Percentiles rank a stretch among this genome's conserved stretches.
Conservation (phyloP, 2,888 invertebrate genomes). For the Thereva nobilitata region DNA sequence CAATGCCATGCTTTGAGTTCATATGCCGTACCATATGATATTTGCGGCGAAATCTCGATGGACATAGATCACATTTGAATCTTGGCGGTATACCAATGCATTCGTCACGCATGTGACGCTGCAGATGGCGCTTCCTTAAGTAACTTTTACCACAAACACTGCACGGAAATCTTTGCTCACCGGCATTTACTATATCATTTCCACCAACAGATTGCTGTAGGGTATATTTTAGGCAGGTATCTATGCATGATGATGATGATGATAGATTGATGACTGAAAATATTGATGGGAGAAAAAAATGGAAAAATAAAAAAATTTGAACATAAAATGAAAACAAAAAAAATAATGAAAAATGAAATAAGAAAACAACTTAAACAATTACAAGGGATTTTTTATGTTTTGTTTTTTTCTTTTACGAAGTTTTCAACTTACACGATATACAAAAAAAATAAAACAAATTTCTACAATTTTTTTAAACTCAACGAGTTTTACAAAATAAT, state of each 20-base stretch:
- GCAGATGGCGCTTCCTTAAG: conserved; percentile 65
- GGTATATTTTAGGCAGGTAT: conserved; percentile 40
- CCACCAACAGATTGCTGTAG: conserved; percentile 42
- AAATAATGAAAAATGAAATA: conserved; percentile 5
- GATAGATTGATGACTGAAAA: conserved; percentile 16
- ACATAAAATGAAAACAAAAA: conserved; percentile 20
- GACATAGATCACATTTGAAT: conserved; percentile 61
- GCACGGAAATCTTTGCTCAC: conserved; percentile 60
- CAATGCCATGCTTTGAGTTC: conserved; percentile 58
- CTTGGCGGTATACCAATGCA: conserved; percentile 61
- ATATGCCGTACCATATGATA: conserved; percentile 61
- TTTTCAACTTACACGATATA: too few relatives aligned
- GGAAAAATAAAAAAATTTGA: conserved; percentile 32
- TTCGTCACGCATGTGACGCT: conserved; percentile 63
- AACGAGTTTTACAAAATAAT: conserved; percentile 6
- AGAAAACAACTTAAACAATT: conserved; percentile 14
- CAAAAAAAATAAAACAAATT: neutral
- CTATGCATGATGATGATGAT: conserved; percentile 27
- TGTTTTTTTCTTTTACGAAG: too few relatives aligned
- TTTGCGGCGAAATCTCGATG: conserved; percentile 60
- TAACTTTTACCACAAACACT: conserved; percentile 64
- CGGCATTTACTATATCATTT: conserved; percentile 32
- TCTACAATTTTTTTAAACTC: neutral
- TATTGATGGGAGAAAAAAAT: conserved; percentile 20
- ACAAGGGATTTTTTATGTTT: conserved; percentile 3